These are phyloP conservation scores for Ameiurus melas DNA, from an alignment of 2,113 vertebrate species.

Conservation along the genomic window DNA sequence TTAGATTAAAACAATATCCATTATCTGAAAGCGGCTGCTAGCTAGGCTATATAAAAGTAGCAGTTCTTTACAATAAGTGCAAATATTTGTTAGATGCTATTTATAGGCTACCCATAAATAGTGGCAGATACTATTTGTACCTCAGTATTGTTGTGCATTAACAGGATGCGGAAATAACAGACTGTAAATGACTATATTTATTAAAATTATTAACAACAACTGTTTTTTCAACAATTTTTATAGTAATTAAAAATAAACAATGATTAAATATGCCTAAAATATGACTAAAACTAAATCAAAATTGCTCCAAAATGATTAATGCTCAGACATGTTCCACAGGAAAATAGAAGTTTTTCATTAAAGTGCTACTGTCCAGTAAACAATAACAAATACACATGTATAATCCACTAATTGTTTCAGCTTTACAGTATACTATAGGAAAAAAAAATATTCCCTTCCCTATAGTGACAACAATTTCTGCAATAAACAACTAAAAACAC, in stretches of 20 bases:
- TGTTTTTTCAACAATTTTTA: neutral
- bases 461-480: constrained; percentile 21
- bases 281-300: neutral
- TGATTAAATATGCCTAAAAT: neutral
- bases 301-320: neutral
- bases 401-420: neutral
- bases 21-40: too few relatives aligned
- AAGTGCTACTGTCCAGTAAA: neutral
- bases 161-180: too few relatives aligned
- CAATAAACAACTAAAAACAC: constrained; percentile 15
- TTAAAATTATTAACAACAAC: neutral
- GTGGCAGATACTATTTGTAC: too few relatives aligned
- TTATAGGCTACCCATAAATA: too few relatives aligned
- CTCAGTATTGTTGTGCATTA: too few relatives aligned
- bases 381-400: neutral
- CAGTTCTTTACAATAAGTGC: too few relatives aligned
- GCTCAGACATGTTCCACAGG: neutral
- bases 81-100: too few relatives aligned
- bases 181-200: too few relatives aligned
- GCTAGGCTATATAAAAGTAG: too few relatives aligned
- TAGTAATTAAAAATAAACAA: neutral
- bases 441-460: constrained; percentile 20
- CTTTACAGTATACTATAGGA: neutral
- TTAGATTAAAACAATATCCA: too few relatives aligned
- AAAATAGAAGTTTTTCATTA: neutral